Evolutionary conservation across 1,140 invertebrate genomes (phyloP), one percentile per base, ranked within the genome.

Genomic region (Aphis gossypii): DNA sequence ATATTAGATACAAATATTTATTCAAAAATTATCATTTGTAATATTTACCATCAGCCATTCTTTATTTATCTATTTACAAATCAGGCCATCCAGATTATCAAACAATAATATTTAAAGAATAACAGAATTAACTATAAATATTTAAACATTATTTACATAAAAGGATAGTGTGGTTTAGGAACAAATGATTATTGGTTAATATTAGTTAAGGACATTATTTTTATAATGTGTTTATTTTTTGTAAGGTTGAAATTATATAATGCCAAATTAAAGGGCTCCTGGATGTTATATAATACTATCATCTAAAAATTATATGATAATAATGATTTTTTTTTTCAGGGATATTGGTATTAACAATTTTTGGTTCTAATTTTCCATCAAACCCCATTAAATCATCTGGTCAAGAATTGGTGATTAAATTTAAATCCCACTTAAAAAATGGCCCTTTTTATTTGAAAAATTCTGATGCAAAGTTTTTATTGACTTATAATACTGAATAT

Each of bases 401-500:
- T 46, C 54, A 91, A 93, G 94, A 86, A 94, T 86, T 93, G 93
- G 94, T 94, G 91, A 94, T 82, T 92, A 94, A 68, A 93, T 94
- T 56, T 84, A 93, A 82, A 92, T 94, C 92, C 54, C 83, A 54
- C n/a, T n/a, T 54, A 48, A 95, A 2, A 95, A 95, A 1, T 94
- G 94, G 21, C 96, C 97, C 56, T 96, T 99, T 56, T 95, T 95
- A 41, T 98, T 97, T 91, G 98, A 98, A 1, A 96, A 96, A n/a
- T 98, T 97, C 95, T 97, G 14, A 48, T 25, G 68, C 91, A 25
- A 83, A 83, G 38, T 92, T 92, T 54, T 51, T 92, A 30, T 48
- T 92, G 20, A 48, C 30, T 54, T 92, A 83, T 44, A 6, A 20
- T 11, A 11, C 46, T 38, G 68, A 82, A 9, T 92, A 38, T 5